Percentiles rank a stretch among this genome's conserved stretches.
Evolutionary conservation across 2,113 vertebrate genomes (phyloP).

Genomic region (Lampris incognitus): DNA sequence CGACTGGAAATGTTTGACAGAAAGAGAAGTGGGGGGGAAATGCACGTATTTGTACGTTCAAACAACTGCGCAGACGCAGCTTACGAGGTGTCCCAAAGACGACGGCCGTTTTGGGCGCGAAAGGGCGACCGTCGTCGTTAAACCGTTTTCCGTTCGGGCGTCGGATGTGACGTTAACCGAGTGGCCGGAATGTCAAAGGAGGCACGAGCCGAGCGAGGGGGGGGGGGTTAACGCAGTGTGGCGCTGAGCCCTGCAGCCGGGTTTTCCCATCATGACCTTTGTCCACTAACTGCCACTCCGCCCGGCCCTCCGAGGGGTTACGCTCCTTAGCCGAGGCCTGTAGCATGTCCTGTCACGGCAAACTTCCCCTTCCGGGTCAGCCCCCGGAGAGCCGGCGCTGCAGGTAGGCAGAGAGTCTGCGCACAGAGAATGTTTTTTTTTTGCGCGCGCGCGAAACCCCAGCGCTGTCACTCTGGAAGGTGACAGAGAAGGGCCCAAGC

Average conservation of each 20-base stretch:
- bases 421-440: not conserved
- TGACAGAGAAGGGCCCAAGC: constrained; percentile 40
- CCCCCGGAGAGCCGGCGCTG: constrained; percentile 33
- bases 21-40: not conserved
- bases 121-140: not conserved
- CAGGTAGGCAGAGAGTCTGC: constrained; percentile 40
- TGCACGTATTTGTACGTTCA: not conserved
- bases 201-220: constrained; percentile 61
- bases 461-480: not conserved
- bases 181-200: constrained; percentile 61
- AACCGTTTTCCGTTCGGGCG: constrained; percentile 5
- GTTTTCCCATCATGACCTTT: constrained; percentile 74
- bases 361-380: not conserved
- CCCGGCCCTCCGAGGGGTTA: constrained; percentile 65
- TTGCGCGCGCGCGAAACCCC: too few relatives aligned
- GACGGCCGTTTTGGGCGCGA: not conserved
- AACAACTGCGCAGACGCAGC: not conserved
- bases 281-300: constrained; percentile 68
- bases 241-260: constrained; percentile 60
- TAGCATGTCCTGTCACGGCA: constrained; percentile 50
- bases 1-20: not conserved
- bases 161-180: constrained; percentile 49
- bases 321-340: constrained; percentile 54
- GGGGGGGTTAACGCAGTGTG: constrained; percentile 65
- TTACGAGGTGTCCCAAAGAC: too few relatives aligned